phyloP scores from a whole-genome alignment of 2,888 invertebrate species.

The Coleophora flavipennella region DNA sequence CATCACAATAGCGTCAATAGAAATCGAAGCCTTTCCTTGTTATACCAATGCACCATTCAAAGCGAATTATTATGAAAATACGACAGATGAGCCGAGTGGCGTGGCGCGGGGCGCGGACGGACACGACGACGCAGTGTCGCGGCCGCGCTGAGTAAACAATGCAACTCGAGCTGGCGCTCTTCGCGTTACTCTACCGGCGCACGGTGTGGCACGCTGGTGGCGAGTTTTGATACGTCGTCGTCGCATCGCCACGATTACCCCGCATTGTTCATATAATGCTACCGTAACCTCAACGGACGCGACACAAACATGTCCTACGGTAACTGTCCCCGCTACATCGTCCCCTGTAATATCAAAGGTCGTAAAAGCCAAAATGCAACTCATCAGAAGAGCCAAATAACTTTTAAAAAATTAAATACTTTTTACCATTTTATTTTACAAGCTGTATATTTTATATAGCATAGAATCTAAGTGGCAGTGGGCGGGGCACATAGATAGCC shows the following conservation, averaged over 20 bases:
- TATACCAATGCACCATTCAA: conserved; percentile 37
- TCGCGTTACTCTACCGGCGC: conserved; percentile 26
- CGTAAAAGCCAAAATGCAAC: no score
- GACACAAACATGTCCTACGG: conserved; percentile 11
- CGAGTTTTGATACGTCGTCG: conserved; percentile 14
- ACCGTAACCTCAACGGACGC: conserved; percentile 3
- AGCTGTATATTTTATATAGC: no score
- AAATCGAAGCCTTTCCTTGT: conserved; percentile 38
- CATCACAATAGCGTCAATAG: conserved; percentile 23
- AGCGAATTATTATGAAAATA: conserved; percentile 55
- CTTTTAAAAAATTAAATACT: no score
- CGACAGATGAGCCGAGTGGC: conserved; percentile 30
- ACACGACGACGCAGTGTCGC: conserved; percentile 7
- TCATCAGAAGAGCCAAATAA: no score
- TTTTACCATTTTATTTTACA: no score
- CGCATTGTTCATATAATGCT: conserved; percentile 28
- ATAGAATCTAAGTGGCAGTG: no score
- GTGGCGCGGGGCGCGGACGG: conserved; percentile 19
- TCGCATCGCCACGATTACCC: conserved; percentile 2
- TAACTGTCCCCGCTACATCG: conserved; percentile 4
- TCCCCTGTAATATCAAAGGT: no score
- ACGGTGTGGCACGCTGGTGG: conserved; percentile 13
- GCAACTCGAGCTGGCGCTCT: conserved; percentile 35
- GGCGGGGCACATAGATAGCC: no score
- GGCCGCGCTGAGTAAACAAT: conserved; percentile 43